Evolutionary conservation across 2,113 vertebrate species (phyloP).

Genomic region (Chunga burmeisteri): DNA sequence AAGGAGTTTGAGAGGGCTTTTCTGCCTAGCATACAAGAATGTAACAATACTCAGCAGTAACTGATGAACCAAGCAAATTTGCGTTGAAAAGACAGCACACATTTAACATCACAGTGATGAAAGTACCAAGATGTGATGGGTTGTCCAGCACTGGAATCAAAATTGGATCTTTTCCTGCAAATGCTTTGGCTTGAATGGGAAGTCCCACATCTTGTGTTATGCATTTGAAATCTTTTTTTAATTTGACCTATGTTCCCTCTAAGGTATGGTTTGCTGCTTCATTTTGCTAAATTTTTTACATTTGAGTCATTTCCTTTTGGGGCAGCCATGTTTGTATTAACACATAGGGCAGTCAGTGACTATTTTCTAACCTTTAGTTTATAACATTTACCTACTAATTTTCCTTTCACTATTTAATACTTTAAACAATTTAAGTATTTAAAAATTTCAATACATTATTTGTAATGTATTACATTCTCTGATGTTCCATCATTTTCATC

Average conservation of each 20-base stretch:
- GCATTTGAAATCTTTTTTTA: neutral
- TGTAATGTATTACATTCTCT: neutral
- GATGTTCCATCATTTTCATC: neutral
- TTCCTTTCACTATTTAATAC: neutral
- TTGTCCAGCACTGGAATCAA: neutral
- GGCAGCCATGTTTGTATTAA: neutral
- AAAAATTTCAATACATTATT: slow-evolving; percentile 32
- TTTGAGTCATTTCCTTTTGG: neutral
- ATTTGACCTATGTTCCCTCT: neutral
- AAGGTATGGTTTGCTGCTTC: neutral
- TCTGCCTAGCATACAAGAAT: neutral
- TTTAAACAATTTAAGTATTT: neutral
- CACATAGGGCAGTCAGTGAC: neutral
- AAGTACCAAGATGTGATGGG: neutral
- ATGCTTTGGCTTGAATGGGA: neutral
- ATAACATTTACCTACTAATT: neutral
- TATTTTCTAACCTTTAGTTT: neutral
- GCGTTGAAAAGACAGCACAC: neutral
- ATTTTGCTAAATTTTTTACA: neutral
- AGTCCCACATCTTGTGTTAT: neutral
- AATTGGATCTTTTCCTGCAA: neutral
- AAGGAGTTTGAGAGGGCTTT: neutral
- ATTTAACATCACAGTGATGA: neutral
- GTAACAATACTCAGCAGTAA: neutral
- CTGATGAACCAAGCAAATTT: neutral